These are phyloP conservation scores for Thelaira solivaga DNA, from an alignment of 2,888 invertebrate genomes.

Conservation along the genomic window DNA sequence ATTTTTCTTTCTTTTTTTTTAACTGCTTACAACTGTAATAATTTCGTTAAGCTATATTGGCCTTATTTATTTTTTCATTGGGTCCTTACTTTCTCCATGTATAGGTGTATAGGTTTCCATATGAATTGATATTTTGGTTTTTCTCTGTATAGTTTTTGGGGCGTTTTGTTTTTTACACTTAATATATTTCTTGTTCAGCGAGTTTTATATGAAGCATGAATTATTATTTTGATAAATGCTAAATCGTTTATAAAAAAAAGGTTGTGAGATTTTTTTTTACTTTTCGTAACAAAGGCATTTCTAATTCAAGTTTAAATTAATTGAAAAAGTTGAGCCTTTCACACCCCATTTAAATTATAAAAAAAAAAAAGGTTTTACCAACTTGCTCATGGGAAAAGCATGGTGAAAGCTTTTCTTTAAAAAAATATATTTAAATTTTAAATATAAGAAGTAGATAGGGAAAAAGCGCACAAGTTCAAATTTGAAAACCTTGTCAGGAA, in stretches of 20 bases:
- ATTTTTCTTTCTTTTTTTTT: too few species aligned
- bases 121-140: constrained; percentile 14
- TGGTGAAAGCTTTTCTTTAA: not conserved
- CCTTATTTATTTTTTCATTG: constrained; percentile 22
- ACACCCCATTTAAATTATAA: not conserved
- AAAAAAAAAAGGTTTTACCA: too few species aligned
- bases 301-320: not conserved
- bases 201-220: not conserved
- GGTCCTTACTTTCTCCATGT: not conserved
- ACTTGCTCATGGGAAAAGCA: too few species aligned
- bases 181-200: not conserved
- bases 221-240: constrained; percentile 44
- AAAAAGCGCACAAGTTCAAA: too few species aligned
- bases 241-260: not conserved
- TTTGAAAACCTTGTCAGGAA: too few species aligned
- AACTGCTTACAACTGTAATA: not conserved
- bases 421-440: too few species aligned
- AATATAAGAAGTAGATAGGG: too few species aligned
- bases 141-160: constrained; percentile 7
- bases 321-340: not conserved
- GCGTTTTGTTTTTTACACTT: constrained; percentile 54
- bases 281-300: not conserved
- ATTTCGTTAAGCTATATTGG: constrained; percentile 6
- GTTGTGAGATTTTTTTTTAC: constrained; percentile 35
- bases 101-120: not conserved